Percentiles rank a stretch among this genome's conserved stretches.
phyloP scores from a whole-genome alignment of 2,888 invertebrate species.

The Drosophila diplacantha region DNA sequence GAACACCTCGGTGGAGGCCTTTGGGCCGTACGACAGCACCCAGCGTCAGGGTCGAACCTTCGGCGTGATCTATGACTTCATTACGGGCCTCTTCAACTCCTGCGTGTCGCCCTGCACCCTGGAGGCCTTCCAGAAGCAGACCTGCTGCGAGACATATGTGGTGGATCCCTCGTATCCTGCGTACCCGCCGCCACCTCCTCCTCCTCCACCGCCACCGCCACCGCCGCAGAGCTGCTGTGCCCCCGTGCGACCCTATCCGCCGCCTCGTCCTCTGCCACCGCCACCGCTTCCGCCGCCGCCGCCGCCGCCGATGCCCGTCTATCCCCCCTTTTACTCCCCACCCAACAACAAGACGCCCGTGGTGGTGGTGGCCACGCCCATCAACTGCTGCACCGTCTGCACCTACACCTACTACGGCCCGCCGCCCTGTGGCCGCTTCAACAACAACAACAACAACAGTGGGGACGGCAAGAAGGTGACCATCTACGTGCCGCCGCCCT shows the following conservation, averaged over 20 bases:
- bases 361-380: conserved; percentile 53
- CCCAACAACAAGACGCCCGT: conserved; percentile 45
- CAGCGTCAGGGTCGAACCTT: conserved; percentile 67
- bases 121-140: conserved; percentile 62
- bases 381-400: conserved; percentile 68
- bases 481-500: conserved; percentile 62
- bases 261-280: conserved; percentile 10
- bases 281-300: conserved; percentile 4
- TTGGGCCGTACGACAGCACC: conserved; percentile 56
- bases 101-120: conserved; percentile 69
- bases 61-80: conserved; percentile 56
- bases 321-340: conserved; percentile 20
- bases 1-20: conserved; percentile 61
- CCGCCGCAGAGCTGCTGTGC: conserved; percentile 36
- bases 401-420: conserved; percentile 66
- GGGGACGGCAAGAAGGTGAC: conserved; percentile 41
- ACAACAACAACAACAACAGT: conserved; percentile 22
- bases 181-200: conserved; percentile 36
- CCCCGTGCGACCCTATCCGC: conserved; percentile 10
- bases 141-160: conserved; percentile 62
- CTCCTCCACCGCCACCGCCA: conserved; percentile 4
- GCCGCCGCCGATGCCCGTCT: conserved; percentile 16
- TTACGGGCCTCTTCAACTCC: conserved; percentile 50
- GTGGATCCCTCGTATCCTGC: conserved; percentile 42
- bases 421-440: conserved; percentile 65